These are phyloP conservation scores for Endotricha flammealis DNA, from an alignment of 2,888 invertebrate species.

Conservation along the genomic window DNA sequence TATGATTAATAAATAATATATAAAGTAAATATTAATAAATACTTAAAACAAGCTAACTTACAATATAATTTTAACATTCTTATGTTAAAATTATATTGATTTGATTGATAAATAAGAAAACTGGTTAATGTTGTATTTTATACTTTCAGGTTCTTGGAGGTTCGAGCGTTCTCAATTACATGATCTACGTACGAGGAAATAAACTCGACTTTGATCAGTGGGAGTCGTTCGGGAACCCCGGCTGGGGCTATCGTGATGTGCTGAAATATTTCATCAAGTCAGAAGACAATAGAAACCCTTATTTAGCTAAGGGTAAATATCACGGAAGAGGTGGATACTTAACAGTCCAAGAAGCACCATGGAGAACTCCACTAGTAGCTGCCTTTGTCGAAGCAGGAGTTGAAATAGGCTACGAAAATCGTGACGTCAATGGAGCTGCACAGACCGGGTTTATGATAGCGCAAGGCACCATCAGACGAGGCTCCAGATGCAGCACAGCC, in stretches of 20 bases:
- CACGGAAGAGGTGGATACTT: constrained; percentile 86
- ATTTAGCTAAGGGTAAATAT: constrained; percentile 83
- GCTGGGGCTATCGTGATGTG: constrained; percentile 92
- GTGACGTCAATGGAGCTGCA: constrained; percentile 88
- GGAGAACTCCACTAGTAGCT: constrained; percentile 88
- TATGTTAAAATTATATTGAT: background rate
- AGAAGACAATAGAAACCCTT: constrained; percentile 92
- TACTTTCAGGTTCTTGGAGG: constrained; percentile 87
- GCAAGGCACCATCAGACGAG: constrained; percentile 87
- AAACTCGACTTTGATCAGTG: constrained; percentile 92
- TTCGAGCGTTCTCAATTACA: constrained; percentile 91
- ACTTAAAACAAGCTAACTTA: too few relatives aligned
- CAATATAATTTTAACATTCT: too few relatives aligned
- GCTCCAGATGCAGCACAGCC: constrained; percentile 90
- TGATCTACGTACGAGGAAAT: constrained; percentile 93
- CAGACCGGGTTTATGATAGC: constrained; percentile 91
- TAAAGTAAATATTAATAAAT: too few relatives aligned
- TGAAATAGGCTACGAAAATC: constrained; percentile 89
- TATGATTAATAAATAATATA: too few relatives aligned
- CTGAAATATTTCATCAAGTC: constrained; percentile 93
- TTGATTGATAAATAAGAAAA: background rate
- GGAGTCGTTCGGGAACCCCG: constrained; percentile 90
- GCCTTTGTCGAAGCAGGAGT: constrained; percentile 90
- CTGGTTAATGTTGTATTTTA: background rate
- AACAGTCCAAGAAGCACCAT: constrained; percentile 90